These are phyloP conservation scores for Helicoverpa zea DNA, from an alignment of 1,140 invertebrate species.

Conservation along the genomic window DNA sequence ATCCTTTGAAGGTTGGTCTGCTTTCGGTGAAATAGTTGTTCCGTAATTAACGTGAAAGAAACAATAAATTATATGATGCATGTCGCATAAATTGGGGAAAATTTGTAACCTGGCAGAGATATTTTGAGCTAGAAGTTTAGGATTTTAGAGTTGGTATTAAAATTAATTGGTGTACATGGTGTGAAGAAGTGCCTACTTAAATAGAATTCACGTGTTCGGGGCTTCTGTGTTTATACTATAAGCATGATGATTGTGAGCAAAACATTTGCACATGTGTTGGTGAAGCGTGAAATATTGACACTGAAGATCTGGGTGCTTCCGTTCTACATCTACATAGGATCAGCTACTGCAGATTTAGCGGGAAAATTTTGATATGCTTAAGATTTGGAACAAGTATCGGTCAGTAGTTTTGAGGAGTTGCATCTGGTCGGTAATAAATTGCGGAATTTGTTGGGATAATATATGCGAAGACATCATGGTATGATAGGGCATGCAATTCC, in stretches of 20 bases:
- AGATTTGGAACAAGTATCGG: neutral
- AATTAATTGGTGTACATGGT: neutral
- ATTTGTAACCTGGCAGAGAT: neutral
- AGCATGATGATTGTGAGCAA: conserved; percentile 19
- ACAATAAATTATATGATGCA: neutral
- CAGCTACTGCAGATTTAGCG: neutral
- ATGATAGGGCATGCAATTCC: too few species aligned
- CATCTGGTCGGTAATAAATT: too few species aligned
- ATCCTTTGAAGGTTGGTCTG: neutral
- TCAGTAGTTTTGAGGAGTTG: too few species aligned
- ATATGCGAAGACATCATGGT: too few species aligned
- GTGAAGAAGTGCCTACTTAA: conserved; percentile 5
- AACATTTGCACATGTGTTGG: conserved; percentile 18
- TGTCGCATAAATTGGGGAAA: conserved; percentile 3
- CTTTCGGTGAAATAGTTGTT: neutral
- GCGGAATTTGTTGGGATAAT: too few species aligned
- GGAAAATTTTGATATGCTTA: neutral
- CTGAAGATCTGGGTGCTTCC: conserved; percentile 28
- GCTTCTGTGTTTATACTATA: conserved; percentile 21
- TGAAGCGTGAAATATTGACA: conserved; percentile 25
- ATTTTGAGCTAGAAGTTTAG: neutral
- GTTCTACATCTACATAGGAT: neutral
- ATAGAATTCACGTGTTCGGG: conserved; percentile 8
- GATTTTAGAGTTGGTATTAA: neutral
- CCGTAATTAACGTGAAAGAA: neutral